These are phyloP conservation scores for Ophonus ardosiacus DNA, from an alignment of 2,888 invertebrate species.

Conservation along the genomic window DNA sequence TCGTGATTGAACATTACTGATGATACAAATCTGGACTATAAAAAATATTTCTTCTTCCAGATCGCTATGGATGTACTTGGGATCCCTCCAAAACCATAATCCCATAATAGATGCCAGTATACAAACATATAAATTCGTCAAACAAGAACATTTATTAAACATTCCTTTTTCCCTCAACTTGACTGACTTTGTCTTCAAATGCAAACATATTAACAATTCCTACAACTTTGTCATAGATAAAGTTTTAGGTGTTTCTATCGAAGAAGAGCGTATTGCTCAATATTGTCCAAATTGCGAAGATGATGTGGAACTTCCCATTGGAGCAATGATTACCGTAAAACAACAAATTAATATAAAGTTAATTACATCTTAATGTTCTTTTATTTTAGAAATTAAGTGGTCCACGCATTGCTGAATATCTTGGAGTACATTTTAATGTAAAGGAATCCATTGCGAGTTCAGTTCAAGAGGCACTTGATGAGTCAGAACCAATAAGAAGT, in stretches of 20 bases:
- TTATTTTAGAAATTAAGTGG: too few species aligned
- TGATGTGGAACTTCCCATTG: background rate
- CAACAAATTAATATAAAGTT: too few species aligned
- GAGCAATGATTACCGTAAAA: background rate
- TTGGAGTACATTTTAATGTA: background rate
- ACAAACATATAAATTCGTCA: slow-evolving; percentile 9
- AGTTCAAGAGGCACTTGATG: background rate
- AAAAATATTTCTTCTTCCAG: background rate
- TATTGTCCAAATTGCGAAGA: background rate
- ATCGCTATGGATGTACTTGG: slow-evolving; percentile 12
- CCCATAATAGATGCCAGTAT: background rate
- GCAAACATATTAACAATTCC: slow-evolving; percentile 15
- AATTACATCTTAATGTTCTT: too few species aligned
- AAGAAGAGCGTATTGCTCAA: background rate
- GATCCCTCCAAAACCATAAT: background rate
- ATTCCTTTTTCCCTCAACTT: slow-evolving; percentile 25
- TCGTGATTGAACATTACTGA: too few species aligned
- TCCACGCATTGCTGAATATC: background rate
- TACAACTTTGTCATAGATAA: slow-evolving; percentile 14
- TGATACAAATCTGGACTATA: too few species aligned
- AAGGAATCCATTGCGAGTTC: background rate
- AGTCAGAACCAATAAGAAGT: background rate
- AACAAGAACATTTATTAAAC: slow-evolving; percentile 7
- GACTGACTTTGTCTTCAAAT: slow-evolving; percentile 4
- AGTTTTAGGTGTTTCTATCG: slow-evolving; percentile 3